Base-by-base conservation (phyloP, 2,888 invertebrate genomes). In the Cordilura impudica region DNA sequence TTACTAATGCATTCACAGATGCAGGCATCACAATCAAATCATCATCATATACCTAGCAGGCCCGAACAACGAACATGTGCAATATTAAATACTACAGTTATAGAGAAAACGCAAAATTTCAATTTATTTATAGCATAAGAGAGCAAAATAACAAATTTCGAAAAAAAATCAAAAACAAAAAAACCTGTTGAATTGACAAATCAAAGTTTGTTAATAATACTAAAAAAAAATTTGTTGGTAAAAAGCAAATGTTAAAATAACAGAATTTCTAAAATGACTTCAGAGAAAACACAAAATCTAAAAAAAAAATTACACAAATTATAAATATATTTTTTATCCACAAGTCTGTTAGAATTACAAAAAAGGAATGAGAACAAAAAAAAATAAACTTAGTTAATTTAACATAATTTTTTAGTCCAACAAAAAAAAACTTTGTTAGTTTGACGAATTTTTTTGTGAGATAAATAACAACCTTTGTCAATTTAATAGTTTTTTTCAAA, bases 11-110 rank as follows among this genome's bases (percentile, higher is more conserved):
- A 79, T 45, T 63, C 65, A 0, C 78, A 78, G 63, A 12, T 72
- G 60, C 70, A 66, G 53, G 5, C 71, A 7, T 53, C 43, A 45
- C 8, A 31, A n/a, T 23, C 31, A 10, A 60, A 76, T 45, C 61
- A 69, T 35, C 54, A 72, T 53, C 58, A 76, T 67, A 39, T 71
- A 53, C 43, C 58, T 67, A 67, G 56, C 63, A 75, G 80, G 77
- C 71, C 79, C 56, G 79, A 79, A 75, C 79, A 79, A 75, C 79
- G 79, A 77, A 77, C 81, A 74, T 73, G 74, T 78, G 81, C 78
- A 74, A 81, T 74, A 74, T 58, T 74, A 54, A 81, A 81, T 66
- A 56, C 78, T 16, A 72, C 80, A 12, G 77, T 77, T 61, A 66
- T 80, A 73, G 76, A 79, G 19, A 79, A 79, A 56, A 72, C 79